Conservation (phyloP, 2,113 vertebrate species). For the Hemichromis elongatus region DNA sequence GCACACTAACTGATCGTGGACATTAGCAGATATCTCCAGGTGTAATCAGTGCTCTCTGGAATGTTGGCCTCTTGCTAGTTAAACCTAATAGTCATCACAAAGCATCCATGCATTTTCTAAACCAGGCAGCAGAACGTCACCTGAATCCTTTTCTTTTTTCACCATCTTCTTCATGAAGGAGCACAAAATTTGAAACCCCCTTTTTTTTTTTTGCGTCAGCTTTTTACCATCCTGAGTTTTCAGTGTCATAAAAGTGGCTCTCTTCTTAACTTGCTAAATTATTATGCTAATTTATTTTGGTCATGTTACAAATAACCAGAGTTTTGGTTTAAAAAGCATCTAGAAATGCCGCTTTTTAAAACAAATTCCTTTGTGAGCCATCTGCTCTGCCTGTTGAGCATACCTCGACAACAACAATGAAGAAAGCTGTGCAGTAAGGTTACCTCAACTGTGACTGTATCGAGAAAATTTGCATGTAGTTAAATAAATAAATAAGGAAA, state of each 20-base stretch:
- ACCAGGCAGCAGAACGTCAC: background rate
- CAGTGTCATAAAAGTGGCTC: fast-evolving
- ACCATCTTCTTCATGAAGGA: background rate
- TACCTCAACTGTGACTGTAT: background rate
- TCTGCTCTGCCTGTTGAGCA: background rate
- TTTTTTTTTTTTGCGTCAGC: background rate
- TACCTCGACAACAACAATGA: background rate
- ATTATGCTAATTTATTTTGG: background rate
- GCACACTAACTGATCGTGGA: background rate
- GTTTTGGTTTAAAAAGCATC: background rate
- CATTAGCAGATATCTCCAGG: background rate
- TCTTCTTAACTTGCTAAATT: fast-evolving
- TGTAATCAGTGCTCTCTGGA: background rate
- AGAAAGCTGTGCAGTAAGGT: background rate
- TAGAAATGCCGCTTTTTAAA: background rate
- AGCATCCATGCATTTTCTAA: background rate
- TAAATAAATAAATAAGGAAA: background rate
- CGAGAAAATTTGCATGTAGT: background rate
- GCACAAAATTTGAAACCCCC: background rate
- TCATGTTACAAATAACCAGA: background rate
- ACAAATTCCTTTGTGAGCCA: fast-evolving
- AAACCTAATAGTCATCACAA: background rate
- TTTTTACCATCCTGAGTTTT: background rate
- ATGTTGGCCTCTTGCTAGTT: background rate
- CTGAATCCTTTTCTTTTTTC: background rate